These are phyloP conservation scores for Poecile montanus DNA, from an alignment of 2,797 vertebrate species.

Conservation along the genomic window DNA sequence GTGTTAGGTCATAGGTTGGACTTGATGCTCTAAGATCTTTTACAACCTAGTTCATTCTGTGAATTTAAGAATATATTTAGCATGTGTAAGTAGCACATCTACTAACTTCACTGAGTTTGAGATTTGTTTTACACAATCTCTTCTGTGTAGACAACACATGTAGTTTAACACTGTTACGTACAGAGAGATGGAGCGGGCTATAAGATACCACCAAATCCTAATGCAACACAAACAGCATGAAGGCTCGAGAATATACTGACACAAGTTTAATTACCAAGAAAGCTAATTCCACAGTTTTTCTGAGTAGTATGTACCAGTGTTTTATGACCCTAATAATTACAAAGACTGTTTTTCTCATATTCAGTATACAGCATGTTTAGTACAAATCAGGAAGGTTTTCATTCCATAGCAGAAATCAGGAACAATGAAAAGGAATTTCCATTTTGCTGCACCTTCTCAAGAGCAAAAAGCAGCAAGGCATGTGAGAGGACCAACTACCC, in stretches of 20 bases:
- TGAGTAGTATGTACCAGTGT: neutral
- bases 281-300: neutral
- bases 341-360: neutral
- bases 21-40: neutral
- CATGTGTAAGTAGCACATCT: neutral
- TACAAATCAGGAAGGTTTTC: neutral
- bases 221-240: rapidly evolving
- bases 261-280: neutral
- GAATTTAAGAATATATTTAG: neutral
- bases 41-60: neutral
- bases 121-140: neutral
- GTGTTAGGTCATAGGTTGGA: neutral
- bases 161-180: neutral
- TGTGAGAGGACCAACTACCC: neutral
- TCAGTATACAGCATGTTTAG: neutral
- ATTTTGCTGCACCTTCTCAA: neutral
- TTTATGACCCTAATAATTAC: neutral
- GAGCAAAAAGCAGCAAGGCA: neutral
- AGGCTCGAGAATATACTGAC: neutral
- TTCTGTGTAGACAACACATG: neutral
- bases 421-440: neutral
- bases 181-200: neutral
- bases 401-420: neutral
- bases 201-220: neutral
- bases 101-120: neutral